These are phyloP conservation scores for Gyrodactylus bullatarudis DNA, from an alignment of 1,140 invertebrate species.

Conservation along the genomic window DNA sequence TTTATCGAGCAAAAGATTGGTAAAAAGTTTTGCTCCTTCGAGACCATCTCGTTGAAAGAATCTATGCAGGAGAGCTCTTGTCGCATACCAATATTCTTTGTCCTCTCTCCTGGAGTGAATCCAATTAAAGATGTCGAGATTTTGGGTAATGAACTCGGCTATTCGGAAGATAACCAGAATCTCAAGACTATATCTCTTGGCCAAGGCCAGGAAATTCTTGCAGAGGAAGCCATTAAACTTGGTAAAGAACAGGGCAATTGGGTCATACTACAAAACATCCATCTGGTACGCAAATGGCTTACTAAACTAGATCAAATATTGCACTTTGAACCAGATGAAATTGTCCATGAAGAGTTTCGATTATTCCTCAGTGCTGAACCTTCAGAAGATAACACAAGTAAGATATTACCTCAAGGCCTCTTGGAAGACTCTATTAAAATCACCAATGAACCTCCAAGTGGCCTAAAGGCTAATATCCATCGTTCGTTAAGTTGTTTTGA, in stretches of 20 bases:
- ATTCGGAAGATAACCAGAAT: constrained; percentile 40
- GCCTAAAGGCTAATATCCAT: constrained; percentile 67
- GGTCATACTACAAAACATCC: constrained; percentile 76
- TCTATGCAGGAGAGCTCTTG: constrained; percentile 67
- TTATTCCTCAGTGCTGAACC: constrained; percentile 75
- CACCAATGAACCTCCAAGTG: constrained; percentile 73
- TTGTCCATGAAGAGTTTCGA: constrained; percentile 40
- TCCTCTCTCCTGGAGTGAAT: constrained; percentile 71
- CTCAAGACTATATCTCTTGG: constrained; percentile 80
- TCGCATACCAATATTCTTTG: constrained; percentile 69
- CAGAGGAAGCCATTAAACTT: constrained; percentile 55
- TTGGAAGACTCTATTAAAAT: constrained; percentile 78
- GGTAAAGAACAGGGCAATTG: constrained; percentile 55
- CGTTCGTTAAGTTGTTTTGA: constrained; percentile 62
- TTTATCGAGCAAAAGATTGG: constrained; percentile 83
- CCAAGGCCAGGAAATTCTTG: constrained; percentile 70
- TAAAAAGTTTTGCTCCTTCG: constrained; percentile 46
- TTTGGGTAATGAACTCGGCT: constrained; percentile 45
- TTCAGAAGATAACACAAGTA: constrained; percentile 39
- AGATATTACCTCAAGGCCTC: constrained; percentile 70
- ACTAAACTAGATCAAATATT: constrained; percentile 45
- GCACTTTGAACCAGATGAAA: constrained; percentile 29
- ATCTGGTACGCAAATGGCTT: constrained; percentile 69
- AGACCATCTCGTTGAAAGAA: constrained; percentile 54
- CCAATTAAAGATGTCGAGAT: constrained; percentile 71